A percentile compares a stretch with the other conserved stretches of the same genome.
Evolutionary conservation across 2,113 vertebrate species (phyloP).

Genomic region (Arvicanthis niloticus): DNA sequence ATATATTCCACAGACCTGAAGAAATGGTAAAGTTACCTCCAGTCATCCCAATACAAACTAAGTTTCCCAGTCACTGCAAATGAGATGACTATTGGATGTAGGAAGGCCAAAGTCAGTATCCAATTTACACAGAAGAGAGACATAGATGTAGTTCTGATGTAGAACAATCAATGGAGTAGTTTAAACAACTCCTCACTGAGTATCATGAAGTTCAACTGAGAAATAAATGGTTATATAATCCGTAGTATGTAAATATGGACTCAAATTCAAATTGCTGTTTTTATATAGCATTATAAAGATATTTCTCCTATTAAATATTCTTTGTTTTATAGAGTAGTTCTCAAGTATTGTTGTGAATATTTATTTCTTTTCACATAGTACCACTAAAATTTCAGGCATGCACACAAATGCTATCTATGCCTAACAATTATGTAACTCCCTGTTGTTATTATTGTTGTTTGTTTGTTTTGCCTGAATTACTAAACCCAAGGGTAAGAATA

Average conservation of each 20-base stretch:
- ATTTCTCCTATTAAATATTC: not conserved
- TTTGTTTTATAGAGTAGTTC: not conserved
- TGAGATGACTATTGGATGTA: not conserved
- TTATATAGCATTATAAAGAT: not conserved
- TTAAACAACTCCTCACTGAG: not conserved
- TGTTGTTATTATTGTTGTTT: not conserved
- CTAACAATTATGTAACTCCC: constrained; percentile 6
- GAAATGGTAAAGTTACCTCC: not conserved
- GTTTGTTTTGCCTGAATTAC: not conserved
- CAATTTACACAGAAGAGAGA: not conserved
- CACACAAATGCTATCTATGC: not conserved
- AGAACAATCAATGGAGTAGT: not conserved
- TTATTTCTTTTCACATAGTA: not conserved
- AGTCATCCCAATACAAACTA: not conserved
- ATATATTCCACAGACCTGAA: not conserved
- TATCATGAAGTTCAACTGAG: not conserved
- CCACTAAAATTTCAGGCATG: constrained; percentile 44
- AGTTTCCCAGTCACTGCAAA: not conserved
- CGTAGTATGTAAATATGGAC: not conserved
- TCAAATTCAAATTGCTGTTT: not conserved
- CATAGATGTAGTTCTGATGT: accelerated
- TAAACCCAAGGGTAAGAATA: not conserved
- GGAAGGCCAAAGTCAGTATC: not conserved
- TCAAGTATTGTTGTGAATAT: not conserved
- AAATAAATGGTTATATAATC: not conserved